These are phyloP conservation scores for Pemphredon lugubris DNA, from an alignment of 2,888 invertebrate species.

Conservation along the genomic window DNA sequence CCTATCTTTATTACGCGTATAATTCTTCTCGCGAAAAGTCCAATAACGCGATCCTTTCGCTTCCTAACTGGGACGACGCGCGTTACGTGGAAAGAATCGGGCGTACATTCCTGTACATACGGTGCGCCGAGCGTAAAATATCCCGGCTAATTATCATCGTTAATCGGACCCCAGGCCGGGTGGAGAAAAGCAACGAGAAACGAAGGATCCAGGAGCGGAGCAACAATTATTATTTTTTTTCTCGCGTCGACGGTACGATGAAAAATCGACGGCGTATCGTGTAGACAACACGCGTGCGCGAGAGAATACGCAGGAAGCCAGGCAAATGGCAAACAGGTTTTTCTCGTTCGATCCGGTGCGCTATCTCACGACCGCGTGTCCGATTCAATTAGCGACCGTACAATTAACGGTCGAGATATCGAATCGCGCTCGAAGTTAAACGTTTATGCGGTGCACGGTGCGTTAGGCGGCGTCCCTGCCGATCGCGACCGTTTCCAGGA, in stretches of 20 bases:
- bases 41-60: conserved; percentile 13
- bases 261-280: conserved; percentile 49
- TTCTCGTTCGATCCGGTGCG: conserved; percentile 44
- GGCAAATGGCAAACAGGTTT: conserved; percentile 62
- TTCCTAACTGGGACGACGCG: conserved; percentile 13
- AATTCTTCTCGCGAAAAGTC: conserved; percentile 1
- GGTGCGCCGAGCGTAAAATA: conserved; percentile 33
- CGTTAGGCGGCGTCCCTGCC: neutral
- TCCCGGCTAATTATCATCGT: conserved; percentile 49
- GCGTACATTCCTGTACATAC: conserved; percentile 32
- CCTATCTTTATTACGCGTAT: conserved; percentile 1
- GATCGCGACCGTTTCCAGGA: conserved; percentile 3
- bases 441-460: conserved; percentile 10
- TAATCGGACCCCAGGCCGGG: conserved; percentile 30
- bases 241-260: conserved; percentile 15
- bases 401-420: conserved; percentile 57
- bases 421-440: conserved; percentile 30
- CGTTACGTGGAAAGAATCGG: conserved; percentile 43
- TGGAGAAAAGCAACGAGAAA: neutral
- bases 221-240: conserved; percentile 45
- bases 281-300: conserved; percentile 11
- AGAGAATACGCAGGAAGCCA: conserved; percentile 33
- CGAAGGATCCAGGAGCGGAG: neutral
- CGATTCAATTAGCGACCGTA: conserved; percentile 58
- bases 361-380: conserved; percentile 53